These are phyloP conservation scores for Drepanosiphum platanoidis DNA, from an alignment of 2,888 invertebrate genomes.

Conservation along the genomic window DNA sequence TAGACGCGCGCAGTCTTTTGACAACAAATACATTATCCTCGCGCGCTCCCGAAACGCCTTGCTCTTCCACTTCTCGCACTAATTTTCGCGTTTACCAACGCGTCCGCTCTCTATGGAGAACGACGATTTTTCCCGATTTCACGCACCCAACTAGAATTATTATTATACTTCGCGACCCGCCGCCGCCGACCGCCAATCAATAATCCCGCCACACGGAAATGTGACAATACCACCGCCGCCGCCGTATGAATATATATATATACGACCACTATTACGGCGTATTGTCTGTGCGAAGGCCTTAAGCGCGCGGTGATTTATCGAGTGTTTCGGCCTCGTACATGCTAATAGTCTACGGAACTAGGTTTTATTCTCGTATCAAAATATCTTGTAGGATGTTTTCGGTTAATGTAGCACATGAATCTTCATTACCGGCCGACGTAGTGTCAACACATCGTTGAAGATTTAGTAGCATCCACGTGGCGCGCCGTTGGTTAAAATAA, in stretches of 20 bases:
- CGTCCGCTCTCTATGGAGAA: neutral
- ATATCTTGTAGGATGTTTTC: slow-evolving; percentile 44
- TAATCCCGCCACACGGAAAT: slow-evolving; percentile 1
- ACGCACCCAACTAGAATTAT: neutral
- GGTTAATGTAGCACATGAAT: slow-evolving; percentile 59
- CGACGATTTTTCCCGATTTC: neutral
- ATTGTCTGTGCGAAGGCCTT: neutral
- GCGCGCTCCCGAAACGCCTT: too few relatives aligned
- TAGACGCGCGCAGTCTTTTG: too few relatives aligned
- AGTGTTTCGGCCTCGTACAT: slow-evolving; percentile 45
- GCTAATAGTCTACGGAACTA: slow-evolving; percentile 49
- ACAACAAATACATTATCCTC: too few relatives aligned
- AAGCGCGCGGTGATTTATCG: slow-evolving; percentile 40
- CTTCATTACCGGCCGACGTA: slow-evolving; percentile 58
- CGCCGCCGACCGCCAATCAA: neutral
- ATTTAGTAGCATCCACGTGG: slow-evolving; percentile 52
- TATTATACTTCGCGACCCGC: slow-evolving; percentile 1
- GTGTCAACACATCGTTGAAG: slow-evolving; percentile 59
- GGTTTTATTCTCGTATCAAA: slow-evolving; percentile 56
- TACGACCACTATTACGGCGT: slow-evolving; percentile 28
- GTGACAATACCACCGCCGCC: slow-evolving; percentile 37
- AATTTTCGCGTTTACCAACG: too few relatives aligned
- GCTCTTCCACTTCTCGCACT: too few relatives aligned
- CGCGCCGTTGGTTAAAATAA: slow-evolving; percentile 47
- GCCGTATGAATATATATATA: too few relatives aligned